Evolutionary conservation across 2,113 vertebrate genomes (phyloP), one percentile per base, ranked within the genome.

Genomic region (Ramphastos sulfuratus): DNA sequence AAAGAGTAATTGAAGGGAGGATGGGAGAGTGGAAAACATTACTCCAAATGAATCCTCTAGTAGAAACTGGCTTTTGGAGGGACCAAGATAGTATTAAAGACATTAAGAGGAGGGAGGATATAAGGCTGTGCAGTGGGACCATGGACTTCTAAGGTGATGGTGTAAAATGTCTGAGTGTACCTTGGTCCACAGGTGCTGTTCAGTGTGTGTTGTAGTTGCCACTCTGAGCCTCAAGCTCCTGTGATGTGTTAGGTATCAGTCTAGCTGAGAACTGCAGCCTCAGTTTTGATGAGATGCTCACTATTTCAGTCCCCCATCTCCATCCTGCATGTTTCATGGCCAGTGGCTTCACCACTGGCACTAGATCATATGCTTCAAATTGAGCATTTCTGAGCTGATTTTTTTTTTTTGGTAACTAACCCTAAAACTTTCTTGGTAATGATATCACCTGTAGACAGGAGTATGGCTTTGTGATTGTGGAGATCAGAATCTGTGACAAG

Each of bases 81-180:
- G 31, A 39, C 25, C 12, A 35, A 33, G 17, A 12, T 16, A 74
- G 16, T 15, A 59, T 20, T 70, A 39, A 39, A 30, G 19, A 33
- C 56, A 15, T 30, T 6, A 25, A 54, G 21, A 33, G 18, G 14
- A 12, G n/a, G 14, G 19, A 3, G 4, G 2, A 0, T 27, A 4
- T 42, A 35, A 69, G 50, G 8, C 42, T 31, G 1, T 52, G 35
- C 44, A 61, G 55, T 52, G 30, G 37, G 30, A 31, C 17, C 1
- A 0, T 35, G 1, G 35, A 5, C 8, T 24, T 46, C 25, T 20
- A 16, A 31, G 10, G 3, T 52, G 33, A 3, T 9, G 13, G 7
- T 8, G 31, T 31, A 15, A 54, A 72, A 71, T 55, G 12, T 9
- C 6, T 63, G 30, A 37, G 48, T 31, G 4, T 27, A 17, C 12